phyloP scores from a whole-genome alignment of 1,140 invertebrate genomes.

The Drosophila dunni region DNA sequence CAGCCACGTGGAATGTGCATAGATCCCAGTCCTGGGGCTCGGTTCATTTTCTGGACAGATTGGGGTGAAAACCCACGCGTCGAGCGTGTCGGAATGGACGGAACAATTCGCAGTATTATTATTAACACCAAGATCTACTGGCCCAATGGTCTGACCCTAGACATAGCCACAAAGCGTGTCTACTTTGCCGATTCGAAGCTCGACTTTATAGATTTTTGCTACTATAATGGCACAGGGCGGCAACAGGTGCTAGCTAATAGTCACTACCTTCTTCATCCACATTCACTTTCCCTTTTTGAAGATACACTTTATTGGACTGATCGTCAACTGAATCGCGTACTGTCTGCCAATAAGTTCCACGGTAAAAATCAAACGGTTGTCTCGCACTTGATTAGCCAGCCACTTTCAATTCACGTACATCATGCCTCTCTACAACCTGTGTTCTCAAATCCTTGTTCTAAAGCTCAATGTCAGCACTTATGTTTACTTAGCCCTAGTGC shows the following conservation, averaged over 20 bases:
- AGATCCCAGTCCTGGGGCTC: constrained; percentile 93
- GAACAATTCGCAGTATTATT: constrained; percentile 93
- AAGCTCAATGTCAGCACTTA: constrained; percentile 93
- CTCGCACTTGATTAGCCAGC: constrained; percentile 96
- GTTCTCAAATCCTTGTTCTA: constrained; percentile 92
- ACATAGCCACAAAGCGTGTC: constrained; percentile 95
- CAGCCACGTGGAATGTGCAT: constrained; percentile 97
- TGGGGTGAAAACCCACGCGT: constrained; percentile 99
- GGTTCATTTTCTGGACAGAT: constrained; percentile 98
- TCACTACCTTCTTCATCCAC: constrained; percentile 97
- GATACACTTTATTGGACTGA: constrained; percentile 99
- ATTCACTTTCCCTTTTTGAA: constrained; percentile 96
- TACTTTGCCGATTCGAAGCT: constrained; percentile 99
- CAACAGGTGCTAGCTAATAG: constrained; percentile 94
- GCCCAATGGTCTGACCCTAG: constrained; percentile 98
- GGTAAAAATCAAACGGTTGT: constrained; percentile 96
- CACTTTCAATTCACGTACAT: constrained; percentile 96
- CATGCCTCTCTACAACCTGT: constrained; percentile 96
- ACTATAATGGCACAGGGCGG: constrained; percentile 96
- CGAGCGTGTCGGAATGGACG: constrained; percentile 98
- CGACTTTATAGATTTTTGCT: constrained; percentile 99
- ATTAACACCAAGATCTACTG: constrained; percentile 99
- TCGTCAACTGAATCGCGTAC: constrained; percentile 93
- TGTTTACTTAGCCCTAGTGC: constrained; percentile 93
- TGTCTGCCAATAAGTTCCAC: constrained; percentile 95